Percentiles rank a stretch among this genome's conserved stretches.
phyloP scores from a whole-genome alignment of 2,888 invertebrate species.

The Cataglyphis cursor region DNA sequence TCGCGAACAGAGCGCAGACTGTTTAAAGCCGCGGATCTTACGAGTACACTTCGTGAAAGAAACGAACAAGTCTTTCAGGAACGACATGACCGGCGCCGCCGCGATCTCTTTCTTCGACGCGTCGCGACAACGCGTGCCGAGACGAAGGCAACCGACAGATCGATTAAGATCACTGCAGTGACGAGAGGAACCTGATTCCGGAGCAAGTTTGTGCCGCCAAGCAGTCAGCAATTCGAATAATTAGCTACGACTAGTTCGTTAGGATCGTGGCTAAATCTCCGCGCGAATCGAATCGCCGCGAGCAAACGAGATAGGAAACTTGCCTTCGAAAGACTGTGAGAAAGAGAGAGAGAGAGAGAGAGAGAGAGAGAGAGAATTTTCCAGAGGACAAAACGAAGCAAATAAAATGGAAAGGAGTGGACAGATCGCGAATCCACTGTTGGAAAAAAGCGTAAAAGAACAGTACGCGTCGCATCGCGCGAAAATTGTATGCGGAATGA shows the following conservation, averaged over 20 bases:
- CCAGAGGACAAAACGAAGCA: too few relatives aligned
- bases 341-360: not conserved
- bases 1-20: conserved; percentile 24
- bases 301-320: conserved; percentile 30
- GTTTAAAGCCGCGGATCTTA: conserved; percentile 39
- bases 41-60: not conserved
- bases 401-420: not conserved
- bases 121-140: conserved; percentile 34
- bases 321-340: not conserved
- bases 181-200: conserved; percentile 49
- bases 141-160: conserved; percentile 36
- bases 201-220: conserved; percentile 44
- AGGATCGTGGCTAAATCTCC: conserved; percentile 27
- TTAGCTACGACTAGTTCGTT: conserved; percentile 51
- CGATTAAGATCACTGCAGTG: conserved; percentile 31
- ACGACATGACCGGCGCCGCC: not conserved
- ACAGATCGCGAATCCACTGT: not conserved
- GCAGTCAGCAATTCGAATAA: conserved; percentile 44
- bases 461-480: not conserved
- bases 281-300: conserved; percentile 14
- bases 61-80: not conserved
- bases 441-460: not conserved
- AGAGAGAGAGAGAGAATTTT: not conserved
- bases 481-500: not conserved
- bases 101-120: conserved; percentile 10